Evolutionary conservation across 2,113 vertebrate genomes (phyloP), one percentile per base, ranked within the genome.

Genomic region (Charadrius vociferus): DNA sequence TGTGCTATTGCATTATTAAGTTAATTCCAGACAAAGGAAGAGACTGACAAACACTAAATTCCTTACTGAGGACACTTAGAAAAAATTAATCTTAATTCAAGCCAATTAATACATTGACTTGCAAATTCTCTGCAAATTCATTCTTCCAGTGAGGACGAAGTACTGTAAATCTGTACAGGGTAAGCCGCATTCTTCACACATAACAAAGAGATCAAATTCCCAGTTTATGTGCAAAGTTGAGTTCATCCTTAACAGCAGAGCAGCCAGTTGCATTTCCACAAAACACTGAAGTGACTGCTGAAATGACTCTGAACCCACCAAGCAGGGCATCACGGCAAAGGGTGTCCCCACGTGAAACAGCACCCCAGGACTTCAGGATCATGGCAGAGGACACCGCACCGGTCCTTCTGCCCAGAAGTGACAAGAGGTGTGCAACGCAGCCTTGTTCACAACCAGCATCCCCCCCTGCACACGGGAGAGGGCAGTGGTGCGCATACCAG

Each of bases 21-120:
- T 71, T 93, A 95, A 91, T 97, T 95, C 78, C 81, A 93, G 86
- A 80, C 81, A 96, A 96, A 94, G 92, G 80, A 56, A 94, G 49
- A 93, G 58, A 83, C 77, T 89, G 89, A 70, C 66, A 86, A 96
- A 95, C 43, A 79, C 67, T 81, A 49, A 77, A 90, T 86, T 95
- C 63, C 63, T 96, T 83, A 83, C 29, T 70, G 67, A 80, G 16
- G 71, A 85, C 65, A 71, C 63, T 83, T 3, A 3, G 61, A 90
- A 92, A 90, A 94, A 70, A 74, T 56, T 87, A 30, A 88, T 86
- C 81, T 95, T 80, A 94, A 94, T 91, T 96, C 53, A 62, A 94
- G 63, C 55, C 63, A 96, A 91, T 95, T 96, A 93, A 94, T 86
- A 66, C 75, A 93, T 55, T 86, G 81, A 91, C 87, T 95, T 91